phyloP scores from a whole-genome alignment of 2,797 vertebrate genomes.

The Eurystomus glaucurus region DNA sequence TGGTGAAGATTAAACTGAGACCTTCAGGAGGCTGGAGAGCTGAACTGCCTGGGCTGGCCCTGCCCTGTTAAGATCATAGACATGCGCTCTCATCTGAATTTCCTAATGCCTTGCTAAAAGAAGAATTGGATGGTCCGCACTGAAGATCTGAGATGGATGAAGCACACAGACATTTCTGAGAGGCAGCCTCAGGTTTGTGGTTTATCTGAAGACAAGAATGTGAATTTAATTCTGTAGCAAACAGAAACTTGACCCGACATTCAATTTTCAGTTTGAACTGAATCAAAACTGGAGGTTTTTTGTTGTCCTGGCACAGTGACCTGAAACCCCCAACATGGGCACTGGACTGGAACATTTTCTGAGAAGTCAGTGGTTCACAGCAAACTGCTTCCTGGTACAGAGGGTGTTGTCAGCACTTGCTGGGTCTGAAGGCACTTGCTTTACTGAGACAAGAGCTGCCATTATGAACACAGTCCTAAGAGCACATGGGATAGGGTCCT shows the following conservation, averaged over 20 bases:
- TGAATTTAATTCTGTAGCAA: not conserved
- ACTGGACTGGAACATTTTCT: not conserved
- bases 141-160: not conserved
- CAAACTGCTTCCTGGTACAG: not conserved
- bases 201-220: not conserved
- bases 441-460: not conserved
- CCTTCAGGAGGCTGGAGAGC: not conserved
- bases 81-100: not conserved
- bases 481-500: not conserved
- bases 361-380: constrained; percentile 4
- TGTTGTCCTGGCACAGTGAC: not conserved
- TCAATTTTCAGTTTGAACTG: not conserved
- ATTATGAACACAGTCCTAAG: not conserved
- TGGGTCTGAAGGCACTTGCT: not conserved
- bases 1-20: not conserved
- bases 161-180: not conserved
- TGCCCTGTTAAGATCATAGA: not conserved
- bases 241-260: not conserved
- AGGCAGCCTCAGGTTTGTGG: not conserved
- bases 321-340: not conserved
- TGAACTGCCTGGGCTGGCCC: not conserved
- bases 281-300: not conserved
- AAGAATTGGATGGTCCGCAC: not conserved
- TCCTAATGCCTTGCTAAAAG: not conserved
- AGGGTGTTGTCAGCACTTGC: not conserved